A percentile compares a stretch with the other conserved stretches of the same genome.
Evolutionary conservation across 2,888 invertebrate genomes (phyloP).

Genomic region (Synergus gifuensis): DNA sequence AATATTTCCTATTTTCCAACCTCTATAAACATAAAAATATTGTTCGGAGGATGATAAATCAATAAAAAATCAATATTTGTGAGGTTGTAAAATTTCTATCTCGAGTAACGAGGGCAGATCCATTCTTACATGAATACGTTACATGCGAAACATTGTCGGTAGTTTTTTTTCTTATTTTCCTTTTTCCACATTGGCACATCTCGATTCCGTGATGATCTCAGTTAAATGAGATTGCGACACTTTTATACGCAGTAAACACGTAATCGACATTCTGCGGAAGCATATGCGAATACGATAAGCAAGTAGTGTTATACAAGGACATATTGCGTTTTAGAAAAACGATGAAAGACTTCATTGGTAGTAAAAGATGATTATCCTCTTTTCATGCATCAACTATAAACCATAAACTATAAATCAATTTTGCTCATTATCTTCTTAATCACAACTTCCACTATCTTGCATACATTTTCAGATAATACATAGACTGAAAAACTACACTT

Average conservation of each 20-base stretch:
- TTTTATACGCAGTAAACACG: neutral
- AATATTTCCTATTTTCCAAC: neutral
- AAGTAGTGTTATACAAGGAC: neutral
- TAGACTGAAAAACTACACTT: neutral
- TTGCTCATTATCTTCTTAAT: neutral
- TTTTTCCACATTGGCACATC: neutral
- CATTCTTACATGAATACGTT: neutral
- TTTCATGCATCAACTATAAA: neutral
- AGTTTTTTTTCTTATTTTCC: neutral
- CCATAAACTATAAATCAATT: slow-evolving; percentile 2
- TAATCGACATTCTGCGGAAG: too few relatives aligned
- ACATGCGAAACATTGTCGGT: neutral
- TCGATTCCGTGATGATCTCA: neutral
- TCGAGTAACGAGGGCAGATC: neutral
- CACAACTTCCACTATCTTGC: slow-evolving; percentile 8
- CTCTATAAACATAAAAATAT: neutral
- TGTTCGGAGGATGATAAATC: neutral
- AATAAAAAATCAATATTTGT: neutral
- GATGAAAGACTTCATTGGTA: neutral
- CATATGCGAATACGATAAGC: neutral
- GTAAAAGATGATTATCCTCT: slow-evolving; percentile 11
- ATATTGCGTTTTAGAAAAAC: neutral
- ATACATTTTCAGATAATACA: neutral
- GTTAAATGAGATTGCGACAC: neutral
- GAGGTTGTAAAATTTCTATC: neutral